Evolutionary conservation across 2,888 invertebrate genomes (phyloP), one percentile per base, ranked within the genome.

Genomic region (Drosophila koepferae): DNA sequence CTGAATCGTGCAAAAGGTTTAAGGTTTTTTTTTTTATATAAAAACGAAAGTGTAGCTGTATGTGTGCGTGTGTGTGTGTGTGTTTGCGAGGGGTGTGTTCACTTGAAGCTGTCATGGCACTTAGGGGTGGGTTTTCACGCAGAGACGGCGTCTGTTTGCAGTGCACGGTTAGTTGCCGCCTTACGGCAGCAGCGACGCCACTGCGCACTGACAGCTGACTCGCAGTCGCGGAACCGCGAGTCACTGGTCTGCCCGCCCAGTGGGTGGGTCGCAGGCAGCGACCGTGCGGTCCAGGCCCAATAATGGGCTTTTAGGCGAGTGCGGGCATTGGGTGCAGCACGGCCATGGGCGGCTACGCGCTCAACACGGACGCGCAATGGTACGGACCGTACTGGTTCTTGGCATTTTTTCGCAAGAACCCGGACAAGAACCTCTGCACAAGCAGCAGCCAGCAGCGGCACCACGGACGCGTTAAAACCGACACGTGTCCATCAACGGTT

Each of bases 401-500:
- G 61, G 70, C 74, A 60, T 70, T 89, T 87, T 85, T 82, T 58
- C 62, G 62, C 80, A 86, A 87, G 87, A 85, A 61, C 75, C 73
- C 73, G 54, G 59, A 41, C 64, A 62, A 74, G 49, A 73, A 74
- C 51, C 75, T 70, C 66, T 63, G 77, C 73, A 69, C 18, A 46
- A 41, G 51, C 55, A 55, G 69, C 53, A 66, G 62, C 59, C 46
- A 16, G 31, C 49, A 49, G 63, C 49, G 23, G 46, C 46, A 60
- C 63, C 74, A 54, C 64, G 59, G 66, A 46, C 78, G 71, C 77
- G 70, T 89, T 85, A 72, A 85, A 90, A 83, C 71, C 82, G 92
- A 92, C 93, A 92, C 92, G 91, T 92, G 92, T 93, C 92, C 91
- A 92, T 92, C 92, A 92, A 83, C 82, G 85, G 85, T 91, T 92